Evolutionary conservation across 1,140 invertebrate genomes (phyloP).

Genomic region (Bombus confusus): DNA sequence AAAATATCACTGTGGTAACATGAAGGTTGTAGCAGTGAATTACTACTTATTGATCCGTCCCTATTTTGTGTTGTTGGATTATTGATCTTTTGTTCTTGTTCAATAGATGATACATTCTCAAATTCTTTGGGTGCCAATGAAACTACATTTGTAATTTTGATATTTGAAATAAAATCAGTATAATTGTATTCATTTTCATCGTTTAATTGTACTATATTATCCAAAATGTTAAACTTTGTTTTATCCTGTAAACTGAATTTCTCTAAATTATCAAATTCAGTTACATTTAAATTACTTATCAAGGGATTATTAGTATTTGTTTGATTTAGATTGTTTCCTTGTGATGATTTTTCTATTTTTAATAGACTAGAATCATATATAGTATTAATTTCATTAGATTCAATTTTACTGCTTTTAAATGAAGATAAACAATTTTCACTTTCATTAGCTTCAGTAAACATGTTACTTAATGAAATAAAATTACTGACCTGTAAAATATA

Average conservation of each 20-base stretch:
- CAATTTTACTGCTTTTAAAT: background rate
- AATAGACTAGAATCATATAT: background rate
- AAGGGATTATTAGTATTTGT: background rate
- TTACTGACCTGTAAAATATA: slow-evolving; percentile 8
- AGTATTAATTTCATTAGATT: background rate
- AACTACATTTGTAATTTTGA: slow-evolving; percentile 71
- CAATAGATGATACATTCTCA: slow-evolving; percentile 21
- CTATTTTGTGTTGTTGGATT: background rate
- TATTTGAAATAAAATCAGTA: slow-evolving; percentile 52
- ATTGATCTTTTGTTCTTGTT: background rate
- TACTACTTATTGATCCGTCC: background rate
- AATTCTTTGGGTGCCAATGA: slow-evolving; percentile 69
- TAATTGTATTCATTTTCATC: background rate
- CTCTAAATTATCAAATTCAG: background rate
- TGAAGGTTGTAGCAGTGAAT: background rate
- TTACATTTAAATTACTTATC: background rate
- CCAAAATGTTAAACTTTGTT: background rate
- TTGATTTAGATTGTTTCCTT: slow-evolving; percentile 3
- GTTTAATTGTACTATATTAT: background rate
- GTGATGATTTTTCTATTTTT: background rate
- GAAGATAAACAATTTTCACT: slow-evolving; percentile 9
- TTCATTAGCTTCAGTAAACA: slow-evolving; percentile 27
- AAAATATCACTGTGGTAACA: background rate
- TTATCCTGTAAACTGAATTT: background rate
- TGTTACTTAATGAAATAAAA: background rate